Base-by-base conservation (phyloP, 2,113 vertebrate species). In the Chiloscyllium plagiosum region DNA sequence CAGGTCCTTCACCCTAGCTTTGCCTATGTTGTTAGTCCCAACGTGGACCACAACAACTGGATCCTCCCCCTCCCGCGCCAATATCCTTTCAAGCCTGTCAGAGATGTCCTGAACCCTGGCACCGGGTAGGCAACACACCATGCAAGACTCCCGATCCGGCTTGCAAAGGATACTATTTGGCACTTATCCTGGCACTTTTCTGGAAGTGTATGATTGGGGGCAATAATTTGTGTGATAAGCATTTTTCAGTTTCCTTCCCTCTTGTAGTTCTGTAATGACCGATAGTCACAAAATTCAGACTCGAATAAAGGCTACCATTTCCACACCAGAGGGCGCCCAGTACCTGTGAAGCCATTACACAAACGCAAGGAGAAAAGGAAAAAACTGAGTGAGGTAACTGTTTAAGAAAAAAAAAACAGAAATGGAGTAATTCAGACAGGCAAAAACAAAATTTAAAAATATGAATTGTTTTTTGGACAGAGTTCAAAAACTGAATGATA, bases 271-370 rank as follows among this genome's bases (percentile, higher is more conserved):
- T 22, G 61, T 22, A 83, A 42, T 68, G 3, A 29, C 3, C 15
- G 33, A 33, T 61, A 37, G 56, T 65, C 87, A 65, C 78, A 37
- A 80, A 37, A n/a, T 65, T 93, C 89, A 37, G 29, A n/a, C 89
- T 61, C n/a, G 56, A 61, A 65, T 66, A 93, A 93, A 68, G 19
- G 33, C n/a, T 8, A 93, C 52, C 12, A 22, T 93, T 93, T 33
- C 42, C n/a, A 68, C 89, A 66, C 61, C 89, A 93, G 61, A 93
- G 61, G 89, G 89, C 89, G 65, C n/a, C 61, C 65, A 29, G 87
- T 13, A 6, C 87, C 56, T 92, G 29, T 65, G 87, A 65, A 90
- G 61, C 52, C 19, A 42, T 37, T 20, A 33, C 33, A 13, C n/a
- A 37, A 61, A 6, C 17, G n/a, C 33, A 8, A 68, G n/a, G 89